Base-by-base conservation (phyloP, 2,113 vertebrate species). In the Trogon surrucura region DNA sequence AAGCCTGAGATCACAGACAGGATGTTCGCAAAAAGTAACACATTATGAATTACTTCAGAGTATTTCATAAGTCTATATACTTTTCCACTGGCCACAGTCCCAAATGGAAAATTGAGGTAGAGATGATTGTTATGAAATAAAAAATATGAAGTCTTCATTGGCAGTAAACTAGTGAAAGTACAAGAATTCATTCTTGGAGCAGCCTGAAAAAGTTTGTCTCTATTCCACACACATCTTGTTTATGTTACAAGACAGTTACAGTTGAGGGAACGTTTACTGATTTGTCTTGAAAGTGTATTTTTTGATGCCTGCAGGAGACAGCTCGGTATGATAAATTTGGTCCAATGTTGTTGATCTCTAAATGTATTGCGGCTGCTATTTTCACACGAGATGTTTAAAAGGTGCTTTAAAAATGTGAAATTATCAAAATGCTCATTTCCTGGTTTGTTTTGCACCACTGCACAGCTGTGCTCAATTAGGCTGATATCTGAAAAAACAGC, bases 381-480 rank as follows among this genome's bases (percentile, higher is more conserved):
- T 95, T 96, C 94, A 93, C 73, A 85, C 0, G 2, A 44, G 65
- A 90, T 29, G 27, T 90, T 96, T 96, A 97, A 97, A 96, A 97
- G 95, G 84, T 96, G 80, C 94, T 98, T 97, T 98, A 95, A 95
- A 98, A 97, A 94, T 85, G 75, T 38, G 89, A 95, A 96, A 97
- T 97, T 97, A 97, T 96, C 25, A 85, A 95, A 97, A 97, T 70
- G 89, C 79, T 97, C 94, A 91, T 97, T 98, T 98, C 96, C 96
- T 96, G 91, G 91, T 95, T 96, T 97, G 93, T 36, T 91, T 89
- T 94, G 80, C 0, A 0, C 95, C 66, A 71, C 88, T 94, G 95
- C 96, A 97, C 97, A 98, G 97, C 97, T 98, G 97, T 96, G 89
- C 61, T 98, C 95, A 96, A 97, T 97, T 97, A 98, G 58, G 47